Conservation (phyloP, 37 sponge, comb jelly and placozoan genomes). For the Diacarnus erythraeanus region DNA sequence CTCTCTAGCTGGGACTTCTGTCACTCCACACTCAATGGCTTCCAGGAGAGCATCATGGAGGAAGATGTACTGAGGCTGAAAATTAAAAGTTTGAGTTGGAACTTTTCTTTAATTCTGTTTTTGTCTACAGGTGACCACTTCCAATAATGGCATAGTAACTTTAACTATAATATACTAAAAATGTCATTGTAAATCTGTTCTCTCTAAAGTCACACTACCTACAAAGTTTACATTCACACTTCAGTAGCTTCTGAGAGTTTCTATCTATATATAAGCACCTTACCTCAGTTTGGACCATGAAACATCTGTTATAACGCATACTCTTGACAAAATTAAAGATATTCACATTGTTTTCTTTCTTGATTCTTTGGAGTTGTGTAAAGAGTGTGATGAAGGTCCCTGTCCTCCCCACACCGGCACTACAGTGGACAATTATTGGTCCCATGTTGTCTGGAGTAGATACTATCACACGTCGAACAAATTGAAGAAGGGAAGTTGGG, state of each 20-base stretch:
- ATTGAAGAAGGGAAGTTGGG: slow-evolving; percentile 82
- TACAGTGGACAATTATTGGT: slow-evolving; percentile 96
- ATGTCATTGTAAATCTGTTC: neutral
- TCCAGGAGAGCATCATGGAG: slow-evolving; percentile 92
- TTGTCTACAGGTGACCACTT: no score
- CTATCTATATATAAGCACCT: no score
- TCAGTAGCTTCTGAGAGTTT: neutral
- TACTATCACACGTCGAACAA: slow-evolving; percentile 67
- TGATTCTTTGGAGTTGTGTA: slow-evolving; percentile 62
- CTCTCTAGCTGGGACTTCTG: slow-evolving; percentile 79
- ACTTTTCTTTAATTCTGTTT: no score
- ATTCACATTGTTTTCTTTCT: slow-evolving; percentile 56
- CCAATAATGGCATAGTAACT: no score
- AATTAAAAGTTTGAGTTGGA: neutral
- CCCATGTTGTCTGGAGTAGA: slow-evolving; percentile 64
- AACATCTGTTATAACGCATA: slow-evolving; percentile 71
- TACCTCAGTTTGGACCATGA: slow-evolving; percentile 96
- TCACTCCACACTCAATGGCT: slow-evolving; percentile 82
- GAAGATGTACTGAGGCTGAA: slow-evolving; percentile 84
- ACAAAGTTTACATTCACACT: no score
- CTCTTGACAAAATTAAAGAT: slow-evolving; percentile 65
- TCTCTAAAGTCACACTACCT: no score
- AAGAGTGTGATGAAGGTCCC: slow-evolving; percentile 91
- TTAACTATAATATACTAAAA: no score
- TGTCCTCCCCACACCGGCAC: slow-evolving; percentile 97